Evolutionary conservation across 2,888 invertebrate species (phyloP).

Genomic region (Dynastes grantii): DNA sequence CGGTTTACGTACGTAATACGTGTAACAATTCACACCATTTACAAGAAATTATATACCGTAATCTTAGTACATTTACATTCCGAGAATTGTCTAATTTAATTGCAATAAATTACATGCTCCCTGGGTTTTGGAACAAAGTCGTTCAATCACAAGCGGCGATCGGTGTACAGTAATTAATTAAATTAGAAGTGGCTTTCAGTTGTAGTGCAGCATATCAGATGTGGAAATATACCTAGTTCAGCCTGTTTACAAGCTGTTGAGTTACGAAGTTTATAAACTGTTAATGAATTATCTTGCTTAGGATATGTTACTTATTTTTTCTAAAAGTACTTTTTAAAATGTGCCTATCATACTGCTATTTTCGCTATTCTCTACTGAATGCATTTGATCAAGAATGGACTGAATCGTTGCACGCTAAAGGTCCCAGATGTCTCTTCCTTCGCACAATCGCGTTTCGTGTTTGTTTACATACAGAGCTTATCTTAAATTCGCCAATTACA

Average conservation of each 20-base stretch:
- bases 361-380: not conserved
- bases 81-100: not conserved
- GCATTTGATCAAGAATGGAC: not conserved
- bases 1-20: not conserved
- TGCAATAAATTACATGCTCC: conserved; percentile 2
- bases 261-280: no score
- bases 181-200: no score
- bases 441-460: not conserved
- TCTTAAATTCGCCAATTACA: conserved; percentile 16
- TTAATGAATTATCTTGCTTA: no score
- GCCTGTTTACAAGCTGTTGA: no score
- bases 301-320: no score
- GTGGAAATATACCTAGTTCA: no score
- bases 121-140: not conserved
- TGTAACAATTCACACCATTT: conserved; percentile 6
- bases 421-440: conserved; percentile 24
- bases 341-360: no score
- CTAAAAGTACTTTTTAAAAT: no score
- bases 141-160: no score
- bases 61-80: not conserved
- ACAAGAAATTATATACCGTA: not conserved
- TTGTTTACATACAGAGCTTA: conserved; percentile 39
- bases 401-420: conserved; percentile 31
- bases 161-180: no score
- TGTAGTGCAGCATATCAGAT: no score